Conservation (phyloP, 2,888 invertebrate genomes). For the Ichneumon xanthorius region DNA sequence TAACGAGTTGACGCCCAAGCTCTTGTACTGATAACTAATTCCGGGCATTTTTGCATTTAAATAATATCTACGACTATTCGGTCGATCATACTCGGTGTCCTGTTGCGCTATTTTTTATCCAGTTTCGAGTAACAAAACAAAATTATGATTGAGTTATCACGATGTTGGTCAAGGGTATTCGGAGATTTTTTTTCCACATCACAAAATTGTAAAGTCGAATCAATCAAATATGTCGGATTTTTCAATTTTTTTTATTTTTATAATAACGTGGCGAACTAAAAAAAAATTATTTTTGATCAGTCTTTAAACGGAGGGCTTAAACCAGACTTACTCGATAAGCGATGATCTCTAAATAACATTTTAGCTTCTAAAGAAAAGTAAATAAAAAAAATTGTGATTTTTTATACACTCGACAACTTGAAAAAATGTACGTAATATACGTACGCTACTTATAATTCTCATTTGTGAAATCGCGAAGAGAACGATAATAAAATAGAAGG, state of each 20-base stretch:
- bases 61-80: constrained; percentile 24
- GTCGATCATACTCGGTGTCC: constrained; percentile 15
- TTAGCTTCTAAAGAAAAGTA: constrained; percentile 50
- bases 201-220: constrained; percentile 36
- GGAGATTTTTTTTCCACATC: constrained; percentile 10
- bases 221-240: constrained; percentile 21
- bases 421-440: constrained; percentile 49
- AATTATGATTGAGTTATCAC: background rate
- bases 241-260: constrained; percentile 3
- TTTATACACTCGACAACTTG: constrained; percentile 41
- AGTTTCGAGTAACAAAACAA: constrained; percentile 37
- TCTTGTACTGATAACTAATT: constrained; percentile 44
- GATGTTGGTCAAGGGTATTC: background rate
- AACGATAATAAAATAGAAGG: background rate
- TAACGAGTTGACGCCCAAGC: constrained; percentile 31
- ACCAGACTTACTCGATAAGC: constrained; percentile 61
- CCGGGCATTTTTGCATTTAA: constrained; percentile 56
- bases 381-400: constrained; percentile 56
- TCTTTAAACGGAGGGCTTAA: constrained; percentile 66
- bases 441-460: constrained; percentile 44
- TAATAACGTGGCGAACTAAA: constrained; percentile 4
- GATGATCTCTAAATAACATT: constrained; percentile 64
- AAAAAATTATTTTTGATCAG: constrained; percentile 51
- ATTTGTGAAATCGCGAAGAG: background rate
- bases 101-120: background rate